Base-by-base conservation (phyloP, 2,113 vertebrate genomes). In the Cavia porcellus region DNA sequence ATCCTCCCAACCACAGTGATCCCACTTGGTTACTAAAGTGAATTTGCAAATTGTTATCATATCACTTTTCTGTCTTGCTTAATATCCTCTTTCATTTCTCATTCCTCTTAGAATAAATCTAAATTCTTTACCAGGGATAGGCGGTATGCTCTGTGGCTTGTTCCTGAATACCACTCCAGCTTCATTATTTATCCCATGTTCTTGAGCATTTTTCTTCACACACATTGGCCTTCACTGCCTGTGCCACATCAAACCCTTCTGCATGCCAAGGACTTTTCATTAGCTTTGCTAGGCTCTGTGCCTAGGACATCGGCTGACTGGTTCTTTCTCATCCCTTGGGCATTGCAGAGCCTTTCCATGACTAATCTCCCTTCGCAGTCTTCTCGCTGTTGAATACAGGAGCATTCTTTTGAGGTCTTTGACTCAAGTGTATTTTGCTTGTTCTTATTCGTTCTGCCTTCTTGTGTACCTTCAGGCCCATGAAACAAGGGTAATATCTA, bases 71-170 rank as follows among this genome's bases (percentile, higher is more conserved):
- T 93, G 14, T 45, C 45, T 61, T 13, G 13, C 70, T 24, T 72
- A 61, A 66, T 45, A 55, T 5, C 42, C 19, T 64, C 38, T 81
- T 32, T 81, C 17, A 66, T 52, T 96, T 94, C 12, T 3, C 25
- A 61, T 82, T 93, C 7, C 42, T 84, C 92, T 72, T 30, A 82
- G 70, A 77, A 95, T 89, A 75, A 45, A 92, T 86, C 50, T 57
- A 81, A 77, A 61, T 7, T 61, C 64, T 52, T 86, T 61, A n/a
- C 59, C 32, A 96, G 61, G 59, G 82, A 84, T 57, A 92, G 50
- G 64, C 1, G 14, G 10, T 89, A 74, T 83, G 4, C 20, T 97
- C 0, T 85, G 57, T 72, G 83, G 45, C 52, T 92, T 59, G 74
- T 79, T 96, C 22, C 66, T 95, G 55, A 95, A 66, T 30, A 61